Conservation (phyloP, 2,797 vertebrate species). For the Molossus alvarezi region DNA sequence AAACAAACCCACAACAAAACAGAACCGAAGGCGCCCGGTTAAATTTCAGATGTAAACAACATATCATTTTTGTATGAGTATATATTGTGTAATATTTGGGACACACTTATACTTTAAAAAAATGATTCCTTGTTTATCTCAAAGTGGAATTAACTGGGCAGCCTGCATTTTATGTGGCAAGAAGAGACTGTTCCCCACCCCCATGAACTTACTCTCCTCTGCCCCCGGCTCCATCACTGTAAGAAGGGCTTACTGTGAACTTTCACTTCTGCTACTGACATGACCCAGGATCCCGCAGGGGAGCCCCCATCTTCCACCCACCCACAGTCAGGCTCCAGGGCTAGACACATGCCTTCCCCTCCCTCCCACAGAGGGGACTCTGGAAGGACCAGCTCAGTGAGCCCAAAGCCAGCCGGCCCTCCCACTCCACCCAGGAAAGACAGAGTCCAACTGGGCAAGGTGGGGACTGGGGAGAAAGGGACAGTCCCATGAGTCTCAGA, state of each 20-base stretch:
- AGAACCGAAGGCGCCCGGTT: not conserved
- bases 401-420: not conserved
- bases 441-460: not conserved
- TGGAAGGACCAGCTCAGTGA: not conserved
- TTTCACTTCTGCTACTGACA: conserved; percentile 82
- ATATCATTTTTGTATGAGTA: not conserved
- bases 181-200: not conserved
- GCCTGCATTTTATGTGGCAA: not conserved
- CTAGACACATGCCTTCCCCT: not conserved
- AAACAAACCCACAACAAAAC: not conserved
- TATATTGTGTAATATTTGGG: not conserved
- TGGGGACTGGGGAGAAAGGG: fast-evolving
- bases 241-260: not conserved
- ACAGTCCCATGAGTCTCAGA: fast-evolving
- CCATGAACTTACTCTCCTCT: not conserved
- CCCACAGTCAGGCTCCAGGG: not conserved
- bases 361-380: not conserved
- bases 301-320: not conserved
- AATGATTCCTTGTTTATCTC: not conserved
- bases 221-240: too few relatives aligned
- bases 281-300: not conserved
- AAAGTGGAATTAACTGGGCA: not conserved
- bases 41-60: not conserved
- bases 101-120: not conserved
- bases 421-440: not conserved